Percentiles rank a stretch among this genome's conserved stretches.
Conservation (phyloP, 1,140 invertebrate species). For the Ceratitis capitata region DNA sequence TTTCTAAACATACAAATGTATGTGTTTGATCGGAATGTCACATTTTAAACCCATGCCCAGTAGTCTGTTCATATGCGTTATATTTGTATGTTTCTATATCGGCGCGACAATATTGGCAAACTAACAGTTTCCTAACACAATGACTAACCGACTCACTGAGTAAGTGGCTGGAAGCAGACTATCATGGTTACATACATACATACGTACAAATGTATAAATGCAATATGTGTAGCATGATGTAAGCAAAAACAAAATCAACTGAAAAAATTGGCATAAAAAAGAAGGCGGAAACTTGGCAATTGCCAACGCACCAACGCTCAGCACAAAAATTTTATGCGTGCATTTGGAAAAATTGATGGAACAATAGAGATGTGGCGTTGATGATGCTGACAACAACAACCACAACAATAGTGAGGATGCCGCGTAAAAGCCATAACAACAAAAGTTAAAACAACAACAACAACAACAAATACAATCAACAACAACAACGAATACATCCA, state of each 20-base stretch:
- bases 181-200: too few relatives aligned
- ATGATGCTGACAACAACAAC: background rate
- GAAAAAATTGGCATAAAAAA: background rate
- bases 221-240: background rate
- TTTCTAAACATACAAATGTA: background rate
- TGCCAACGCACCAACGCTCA: background rate
- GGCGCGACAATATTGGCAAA: constrained; percentile 16
- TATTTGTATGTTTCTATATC: constrained; percentile 18
- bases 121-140: background rate
- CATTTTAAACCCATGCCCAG: too few relatives aligned
- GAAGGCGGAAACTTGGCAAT: background rate
- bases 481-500: background rate
- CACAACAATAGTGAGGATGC: background rate
- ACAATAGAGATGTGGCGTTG: constrained; percentile 9
- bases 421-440: background rate
- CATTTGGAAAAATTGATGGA: constrained; percentile 23
- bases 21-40: background rate
- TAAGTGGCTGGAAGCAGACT: background rate
- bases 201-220: background rate
- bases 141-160: background rate
- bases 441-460: background rate
- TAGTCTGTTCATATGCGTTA: background rate
- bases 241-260: background rate
- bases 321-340: background rate
- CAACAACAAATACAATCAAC: constrained; percentile 9